phyloP scores from a whole-genome alignment of 2,888 invertebrate genomes.

The Pandemis cinnamomeana region DNA sequence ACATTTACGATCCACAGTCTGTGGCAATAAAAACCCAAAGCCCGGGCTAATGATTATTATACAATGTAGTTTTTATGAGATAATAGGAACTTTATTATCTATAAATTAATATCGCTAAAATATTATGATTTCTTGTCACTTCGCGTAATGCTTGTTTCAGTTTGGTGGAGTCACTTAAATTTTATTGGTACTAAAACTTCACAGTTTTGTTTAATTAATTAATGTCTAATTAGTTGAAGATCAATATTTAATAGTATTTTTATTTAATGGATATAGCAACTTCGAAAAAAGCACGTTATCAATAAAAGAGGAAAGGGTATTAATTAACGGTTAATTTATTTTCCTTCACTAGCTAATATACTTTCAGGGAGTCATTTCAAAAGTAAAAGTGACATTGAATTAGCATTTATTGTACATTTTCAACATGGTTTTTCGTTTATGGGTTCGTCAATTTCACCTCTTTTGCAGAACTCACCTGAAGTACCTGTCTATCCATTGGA shows the following conservation, averaged over 20 bases:
- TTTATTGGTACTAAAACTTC: constrained; percentile 30
- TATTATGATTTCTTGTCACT: constrained; percentile 39
- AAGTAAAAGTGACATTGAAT: too few species aligned
- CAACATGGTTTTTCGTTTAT: too few species aligned
- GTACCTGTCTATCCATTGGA: too few species aligned
- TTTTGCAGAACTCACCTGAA: too few species aligned
- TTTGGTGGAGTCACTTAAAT: constrained; percentile 29
- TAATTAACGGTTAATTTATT: too few species aligned
- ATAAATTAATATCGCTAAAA: constrained; percentile 40
- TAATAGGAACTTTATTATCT: constrained; percentile 41
- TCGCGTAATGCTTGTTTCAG: constrained; percentile 4
- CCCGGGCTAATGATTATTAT: constrained; percentile 54
- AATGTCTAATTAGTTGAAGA: not conserved
- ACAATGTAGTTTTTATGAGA: constrained; percentile 57
- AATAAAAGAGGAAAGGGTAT: too few species aligned
- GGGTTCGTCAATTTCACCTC: too few species aligned
- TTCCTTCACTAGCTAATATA: too few species aligned
- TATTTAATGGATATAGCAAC: not conserved
- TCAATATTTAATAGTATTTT: not conserved
- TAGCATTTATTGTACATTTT: too few species aligned
- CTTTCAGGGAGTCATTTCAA: too few species aligned
- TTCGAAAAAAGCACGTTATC: not conserved
- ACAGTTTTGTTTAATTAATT: constrained; percentile 1
- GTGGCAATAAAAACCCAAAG: constrained; percentile 50
- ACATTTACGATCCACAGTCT: constrained; percentile 54